phyloP scores from a whole-genome alignment of 2,113 vertebrate genomes.

The Pangasianodon gigas region DNA sequence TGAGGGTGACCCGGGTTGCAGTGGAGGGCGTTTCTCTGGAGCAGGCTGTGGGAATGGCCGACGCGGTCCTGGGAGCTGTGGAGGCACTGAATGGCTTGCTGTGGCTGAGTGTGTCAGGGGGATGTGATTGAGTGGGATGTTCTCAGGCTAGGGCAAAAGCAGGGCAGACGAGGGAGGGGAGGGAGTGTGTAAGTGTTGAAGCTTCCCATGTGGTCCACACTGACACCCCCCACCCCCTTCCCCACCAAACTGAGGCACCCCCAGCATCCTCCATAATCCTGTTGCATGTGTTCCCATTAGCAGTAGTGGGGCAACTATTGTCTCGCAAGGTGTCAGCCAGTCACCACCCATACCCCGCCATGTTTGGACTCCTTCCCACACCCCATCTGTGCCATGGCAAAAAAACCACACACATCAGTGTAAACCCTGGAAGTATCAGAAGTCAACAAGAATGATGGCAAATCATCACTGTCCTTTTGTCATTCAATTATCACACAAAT shows the following conservation, averaged over 20 bases:
- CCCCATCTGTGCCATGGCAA: conserved; percentile 66
- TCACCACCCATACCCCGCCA: conserved; percentile 65
- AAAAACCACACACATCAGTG: not conserved
- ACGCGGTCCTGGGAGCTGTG: conserved; percentile 44
- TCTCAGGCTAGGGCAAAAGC: conserved; percentile 53
- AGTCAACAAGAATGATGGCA: not conserved
- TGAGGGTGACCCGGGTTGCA: conserved; percentile 22
- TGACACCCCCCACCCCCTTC: conserved; percentile 5
- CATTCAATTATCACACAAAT: not conserved
- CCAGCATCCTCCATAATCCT: conserved; percentile 72
- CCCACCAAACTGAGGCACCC: conserved; percentile 9
- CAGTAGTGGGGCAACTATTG: conserved; percentile 70
- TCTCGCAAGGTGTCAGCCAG: conserved; percentile 67
- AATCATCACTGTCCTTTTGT: conserved; percentile 13
- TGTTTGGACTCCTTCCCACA: conserved; percentile 75
- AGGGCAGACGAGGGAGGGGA: conserved; percentile 48
- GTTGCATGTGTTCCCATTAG: conserved; percentile 76
- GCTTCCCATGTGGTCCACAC: conserved; percentile 71
- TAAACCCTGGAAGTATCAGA: conserved; percentile 21
- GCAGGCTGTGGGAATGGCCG: conserved; percentile 52
- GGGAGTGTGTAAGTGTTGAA: conserved; percentile 42
- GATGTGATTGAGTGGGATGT: conserved; percentile 65
- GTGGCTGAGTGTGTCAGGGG: conserved; percentile 53
- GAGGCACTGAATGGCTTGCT: conserved; percentile 47
- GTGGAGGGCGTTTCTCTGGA: conserved; percentile 40